phyloP scores from a whole-genome alignment of 2,797 vertebrate species.

The Merluccius polli region DNA sequence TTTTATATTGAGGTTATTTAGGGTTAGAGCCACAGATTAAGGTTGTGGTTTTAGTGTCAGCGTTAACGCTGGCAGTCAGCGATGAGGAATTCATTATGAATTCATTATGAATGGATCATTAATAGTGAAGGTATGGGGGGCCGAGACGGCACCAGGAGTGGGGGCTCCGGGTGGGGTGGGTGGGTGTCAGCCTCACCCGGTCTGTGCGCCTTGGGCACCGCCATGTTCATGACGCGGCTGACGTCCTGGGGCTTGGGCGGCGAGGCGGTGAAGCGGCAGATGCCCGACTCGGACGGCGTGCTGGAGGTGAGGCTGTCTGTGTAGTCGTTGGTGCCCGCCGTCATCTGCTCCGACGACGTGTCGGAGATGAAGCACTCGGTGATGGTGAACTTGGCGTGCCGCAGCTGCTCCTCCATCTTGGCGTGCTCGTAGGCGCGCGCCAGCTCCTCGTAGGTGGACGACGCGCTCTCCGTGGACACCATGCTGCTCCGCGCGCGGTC shows the following conservation, averaged over 20 bases:
- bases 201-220: slow-evolving; percentile 95
- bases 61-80: neutral
- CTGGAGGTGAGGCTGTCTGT: slow-evolving; percentile 98
- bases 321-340: slow-evolving; percentile 97
- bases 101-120: neutral
- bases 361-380: slow-evolving; percentile 99
- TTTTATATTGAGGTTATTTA: neutral
- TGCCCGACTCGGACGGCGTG: slow-evolving; percentile 98
- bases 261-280: slow-evolving; percentile 96
- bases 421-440: slow-evolving; percentile 97
- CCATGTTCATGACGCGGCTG: slow-evolving; percentile 94
- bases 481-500: slow-evolving; percentile 96
- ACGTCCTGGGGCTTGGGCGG: slow-evolving; percentile 97
- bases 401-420: slow-evolving; percentile 97
- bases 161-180: neutral
- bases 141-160: too few relatives aligned
- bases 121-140: neutral
- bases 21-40: neutral
- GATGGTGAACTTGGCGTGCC: slow-evolving; percentile 98
- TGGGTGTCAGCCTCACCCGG: slow-evolving; percentile 79
- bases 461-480: slow-evolving; percentile 98
- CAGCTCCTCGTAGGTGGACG: slow-evolving; percentile 96
- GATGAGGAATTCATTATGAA: neutral
- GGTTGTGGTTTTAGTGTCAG: neutral
- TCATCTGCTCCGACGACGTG: slow-evolving; percentile 97